phyloP scores from a whole-genome alignment of 2,113 vertebrate genomes.

The Acinonyx jubatus region DNA sequence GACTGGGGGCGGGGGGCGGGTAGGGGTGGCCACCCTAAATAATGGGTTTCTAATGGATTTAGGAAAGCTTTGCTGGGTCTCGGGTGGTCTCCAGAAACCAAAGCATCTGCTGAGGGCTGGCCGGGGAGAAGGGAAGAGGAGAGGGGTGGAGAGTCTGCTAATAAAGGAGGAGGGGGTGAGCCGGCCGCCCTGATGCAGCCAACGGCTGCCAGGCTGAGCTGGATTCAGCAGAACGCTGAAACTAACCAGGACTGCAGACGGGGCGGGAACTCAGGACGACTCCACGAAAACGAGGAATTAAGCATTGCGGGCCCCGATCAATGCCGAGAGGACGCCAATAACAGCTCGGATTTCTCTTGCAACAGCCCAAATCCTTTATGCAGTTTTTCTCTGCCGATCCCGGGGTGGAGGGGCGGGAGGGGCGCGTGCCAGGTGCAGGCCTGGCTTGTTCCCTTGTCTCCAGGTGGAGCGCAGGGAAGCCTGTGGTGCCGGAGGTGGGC shows the following conservation, averaged over 20 bases:
- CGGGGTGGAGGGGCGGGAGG: accelerated
- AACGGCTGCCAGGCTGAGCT: background rate
- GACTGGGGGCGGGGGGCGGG: background rate
- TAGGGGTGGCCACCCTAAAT: slow-evolving; percentile 58
- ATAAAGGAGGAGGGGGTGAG: background rate
- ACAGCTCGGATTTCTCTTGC: background rate
- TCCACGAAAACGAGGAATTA: background rate
- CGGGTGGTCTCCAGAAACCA: slow-evolving; percentile 50
- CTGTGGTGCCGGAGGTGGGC: accelerated
- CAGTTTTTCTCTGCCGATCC: background rate
- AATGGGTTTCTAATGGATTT: slow-evolving; percentile 78
- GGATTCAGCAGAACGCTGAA: background rate
- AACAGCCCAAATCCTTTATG: background rate
- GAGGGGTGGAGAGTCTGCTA: background rate
- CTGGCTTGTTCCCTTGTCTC: background rate
- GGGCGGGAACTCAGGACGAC: background rate
- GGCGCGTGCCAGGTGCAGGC: accelerated
- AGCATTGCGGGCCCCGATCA: background rate
- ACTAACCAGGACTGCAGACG: background rate
- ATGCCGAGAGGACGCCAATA: background rate
- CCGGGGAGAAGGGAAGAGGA: slow-evolving; percentile 14
- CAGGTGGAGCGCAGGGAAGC: background rate
- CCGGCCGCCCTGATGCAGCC: background rate
- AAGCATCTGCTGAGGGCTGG: slow-evolving; percentile 63
- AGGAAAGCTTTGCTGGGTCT: slow-evolving; percentile 65